A percentile compares a stretch with the other conserved stretches of the same genome.
phyloP scores from a whole-genome alignment of 1,140 invertebrate genomes.

The Aphelenchoides fujianensis region DNA sequence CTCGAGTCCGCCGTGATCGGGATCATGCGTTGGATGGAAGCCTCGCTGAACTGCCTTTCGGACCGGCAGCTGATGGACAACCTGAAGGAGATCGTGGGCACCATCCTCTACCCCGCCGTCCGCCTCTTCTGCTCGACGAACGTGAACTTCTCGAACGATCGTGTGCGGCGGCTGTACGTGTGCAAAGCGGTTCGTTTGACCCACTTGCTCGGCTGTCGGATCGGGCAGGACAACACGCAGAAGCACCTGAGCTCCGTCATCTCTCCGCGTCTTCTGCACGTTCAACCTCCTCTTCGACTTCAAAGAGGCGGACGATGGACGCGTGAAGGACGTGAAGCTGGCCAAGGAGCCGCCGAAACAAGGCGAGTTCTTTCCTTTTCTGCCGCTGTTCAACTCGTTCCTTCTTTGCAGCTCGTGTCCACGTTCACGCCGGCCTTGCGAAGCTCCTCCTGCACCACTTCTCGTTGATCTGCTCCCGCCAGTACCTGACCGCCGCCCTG shows the following conservation, averaged over 20 bases:
- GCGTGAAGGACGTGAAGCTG: conserved; percentile 17
- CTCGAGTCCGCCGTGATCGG: conserved; percentile 47
- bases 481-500: conserved; percentile 21
- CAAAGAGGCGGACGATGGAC: conserved; percentile 32
- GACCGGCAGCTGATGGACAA: conserved; percentile 59
- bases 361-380: conserved; percentile 1
- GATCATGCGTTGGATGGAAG: conserved; percentile 37
- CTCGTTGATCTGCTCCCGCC: conserved; percentile 38
- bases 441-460: conserved; percentile 34
- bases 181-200: conserved; percentile 36
- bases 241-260: conserved; percentile 26
- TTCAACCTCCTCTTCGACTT: conserved; percentile 41
- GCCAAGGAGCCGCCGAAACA: background rate
- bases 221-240: conserved; percentile 43
- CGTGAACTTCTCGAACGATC: conserved; percentile 27
- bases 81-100: conserved; percentile 40
- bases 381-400: conserved; percentile 3
- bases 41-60: conserved; percentile 40
- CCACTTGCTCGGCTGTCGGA: conserved; percentile 27
- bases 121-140: conserved; percentile 46
- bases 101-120: conserved; percentile 43
- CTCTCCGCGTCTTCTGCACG: conserved; percentile 43
- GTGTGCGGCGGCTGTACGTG: conserved; percentile 30
- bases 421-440: conserved; percentile 44
- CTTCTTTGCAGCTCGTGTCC: conserved; percentile 27